Conservation (phyloP, 2,888 invertebrate genomes). For the Tupiocoris notatus region DNA sequence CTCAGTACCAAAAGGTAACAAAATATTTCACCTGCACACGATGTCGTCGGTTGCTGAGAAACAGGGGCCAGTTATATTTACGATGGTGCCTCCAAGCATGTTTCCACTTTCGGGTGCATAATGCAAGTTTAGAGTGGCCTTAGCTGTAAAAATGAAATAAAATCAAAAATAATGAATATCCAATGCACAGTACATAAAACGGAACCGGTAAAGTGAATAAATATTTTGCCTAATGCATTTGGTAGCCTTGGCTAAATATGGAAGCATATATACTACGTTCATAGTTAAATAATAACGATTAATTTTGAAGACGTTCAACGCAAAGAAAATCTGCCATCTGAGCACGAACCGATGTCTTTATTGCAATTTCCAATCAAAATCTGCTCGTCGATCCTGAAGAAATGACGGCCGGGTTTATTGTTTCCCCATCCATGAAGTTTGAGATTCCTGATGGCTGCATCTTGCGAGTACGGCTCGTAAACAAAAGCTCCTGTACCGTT, state of each 20-base stretch:
- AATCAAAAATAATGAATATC: too few relatives aligned
- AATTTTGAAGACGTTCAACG: too few relatives aligned
- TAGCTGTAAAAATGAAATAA: slow-evolving; percentile 15
- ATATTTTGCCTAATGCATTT: too few relatives aligned
- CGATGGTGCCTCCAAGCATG: slow-evolving; percentile 95
- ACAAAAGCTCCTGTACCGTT: slow-evolving; percentile 87
- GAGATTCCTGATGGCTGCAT: slow-evolving; percentile 77
- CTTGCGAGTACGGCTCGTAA: slow-evolving; percentile 87
- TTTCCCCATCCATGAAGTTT: slow-evolving; percentile 84
- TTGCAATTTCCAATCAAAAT: slow-evolving; percentile 91
- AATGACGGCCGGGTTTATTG: slow-evolving; percentile 83
- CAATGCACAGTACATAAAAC: too few relatives aligned
- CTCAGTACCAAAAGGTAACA: too few relatives aligned
- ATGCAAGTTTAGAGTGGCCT: slow-evolving; percentile 8
- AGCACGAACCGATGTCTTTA: slow-evolving; percentile 74
- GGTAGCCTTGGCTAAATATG: too few relatives aligned
- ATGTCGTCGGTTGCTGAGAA: slow-evolving; percentile 74
- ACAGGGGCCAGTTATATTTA: slow-evolving; percentile 96
- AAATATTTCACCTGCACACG: slow-evolving; percentile 62
- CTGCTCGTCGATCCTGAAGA: slow-evolving; percentile 92
- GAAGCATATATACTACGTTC: too few relatives aligned
- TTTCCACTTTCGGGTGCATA: slow-evolving; percentile 89
- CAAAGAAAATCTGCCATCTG: too few relatives aligned
- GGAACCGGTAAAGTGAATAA: too few relatives aligned
- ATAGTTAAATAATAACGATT: too few relatives aligned